Evolutionary conservation across 2,888 invertebrate genomes (phyloP).

Genomic region (Leptinotarsa rubiginosa): DNA sequence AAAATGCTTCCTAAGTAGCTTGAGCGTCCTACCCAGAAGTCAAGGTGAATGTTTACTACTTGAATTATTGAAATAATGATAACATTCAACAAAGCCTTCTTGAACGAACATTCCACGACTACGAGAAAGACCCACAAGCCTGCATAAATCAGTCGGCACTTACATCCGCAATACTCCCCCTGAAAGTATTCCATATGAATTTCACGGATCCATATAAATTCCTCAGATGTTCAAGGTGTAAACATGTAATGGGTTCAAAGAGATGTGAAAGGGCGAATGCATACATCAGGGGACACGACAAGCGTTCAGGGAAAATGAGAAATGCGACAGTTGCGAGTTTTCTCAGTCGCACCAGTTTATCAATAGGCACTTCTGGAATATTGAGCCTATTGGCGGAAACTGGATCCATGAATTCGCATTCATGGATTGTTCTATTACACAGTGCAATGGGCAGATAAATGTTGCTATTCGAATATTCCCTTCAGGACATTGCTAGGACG

Average conservation of each 20-base stretch:
- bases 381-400: background rate
- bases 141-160: background rate
- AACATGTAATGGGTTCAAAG: conserved; percentile 17
- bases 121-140: background rate
- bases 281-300: conserved; percentile 10
- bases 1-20: too few species aligned
- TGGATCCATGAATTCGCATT: background rate
- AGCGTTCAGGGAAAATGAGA: conserved; percentile 2
- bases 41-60: too few species aligned
- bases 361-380: conserved; percentile 1
- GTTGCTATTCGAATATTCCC: background rate
- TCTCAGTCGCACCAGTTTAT: conserved; percentile 3
- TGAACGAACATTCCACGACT: background rate
- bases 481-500: too few species aligned
- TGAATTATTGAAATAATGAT: too few species aligned
- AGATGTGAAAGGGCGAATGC: conserved; percentile 17
- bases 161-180: background rate
- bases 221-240: conserved; percentile 22
- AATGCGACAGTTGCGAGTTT: conserved; percentile 5
- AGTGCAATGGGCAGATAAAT: background rate
- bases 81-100: too few species aligned
- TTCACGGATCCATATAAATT: conserved; percentile 22
- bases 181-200: background rate
- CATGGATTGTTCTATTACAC: background rate
- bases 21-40: too few species aligned